Evolutionary conservation across 2,888 invertebrate species (phyloP).

Genomic region (Nemurella pictetii): DNA sequence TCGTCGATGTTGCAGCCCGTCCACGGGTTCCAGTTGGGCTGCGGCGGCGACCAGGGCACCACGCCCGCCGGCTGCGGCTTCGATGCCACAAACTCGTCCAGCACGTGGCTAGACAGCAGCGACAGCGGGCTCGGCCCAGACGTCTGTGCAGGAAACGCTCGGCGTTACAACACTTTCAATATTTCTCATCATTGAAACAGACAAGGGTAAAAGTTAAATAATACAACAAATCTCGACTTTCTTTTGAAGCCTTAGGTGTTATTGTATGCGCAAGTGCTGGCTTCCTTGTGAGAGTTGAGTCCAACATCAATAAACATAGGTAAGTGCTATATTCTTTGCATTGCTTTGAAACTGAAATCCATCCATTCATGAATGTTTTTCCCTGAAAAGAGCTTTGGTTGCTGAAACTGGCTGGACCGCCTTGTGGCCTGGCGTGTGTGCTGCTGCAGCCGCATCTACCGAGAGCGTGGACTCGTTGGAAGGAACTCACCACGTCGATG

Average conservation of each 20-base stretch:
- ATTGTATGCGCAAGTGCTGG: too few species aligned
- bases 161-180: conserved; percentile 1
- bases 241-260: too few species aligned
- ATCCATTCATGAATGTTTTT: too few species aligned
- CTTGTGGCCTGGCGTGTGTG: neutral
- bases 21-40: conserved; percentile 98
- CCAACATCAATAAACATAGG: too few species aligned
- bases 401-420: neutral
- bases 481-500: conserved; percentile 38
- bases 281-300: too few species aligned
- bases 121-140: conserved; percentile 54
- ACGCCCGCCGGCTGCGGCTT: conserved; percentile 71
- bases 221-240: neutral
- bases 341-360: too few species aligned
- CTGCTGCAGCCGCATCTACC: too few species aligned
- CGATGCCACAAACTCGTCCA: conserved; percentile 68
- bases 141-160: too few species aligned
- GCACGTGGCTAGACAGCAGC: conserved; percentile 57
- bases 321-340: too few species aligned
- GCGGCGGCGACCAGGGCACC: conserved; percentile 95
- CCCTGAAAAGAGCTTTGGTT: neutral
- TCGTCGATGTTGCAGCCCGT: conserved; percentile 95
- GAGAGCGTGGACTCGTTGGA: neutral
- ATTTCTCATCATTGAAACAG: too few species aligned
- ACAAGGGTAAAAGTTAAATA: neutral